Base-by-base conservation (phyloP, 2,797 vertebrate species). In the Helarctos malayanus region DNA sequence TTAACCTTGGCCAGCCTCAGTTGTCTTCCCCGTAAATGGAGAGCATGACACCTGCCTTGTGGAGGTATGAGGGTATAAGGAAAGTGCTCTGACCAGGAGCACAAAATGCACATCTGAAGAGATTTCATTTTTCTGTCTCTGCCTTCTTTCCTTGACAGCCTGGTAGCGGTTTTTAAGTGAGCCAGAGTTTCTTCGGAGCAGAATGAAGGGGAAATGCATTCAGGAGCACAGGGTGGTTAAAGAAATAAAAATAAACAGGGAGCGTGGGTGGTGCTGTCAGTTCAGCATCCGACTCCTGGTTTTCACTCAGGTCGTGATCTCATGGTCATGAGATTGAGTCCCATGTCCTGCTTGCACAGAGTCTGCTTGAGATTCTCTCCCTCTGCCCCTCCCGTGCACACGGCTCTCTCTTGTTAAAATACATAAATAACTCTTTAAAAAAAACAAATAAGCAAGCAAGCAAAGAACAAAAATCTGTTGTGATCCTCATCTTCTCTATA, bases 281-380 rank as follows among this genome's bases (percentile, higher is more conserved):
- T 68, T 68, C 35, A 68, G n/a, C 1, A 1, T 35, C n/a, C n/a
- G 9, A 68, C n/a, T 35, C 65, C n/a, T 35, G n/a, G 11, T 21
- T 68, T 38, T 3, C 4, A 10, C n/a, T 68, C 18, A 21, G 65
- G 65, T 38, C 9, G 10, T 35, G 65, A 68, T 68, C 65, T 35
- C 4, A 21, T 19, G 18, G n/a, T 68, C n/a, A 2, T 21, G 18
- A 21, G n/a, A 38, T 68, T 3, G n/a, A 68, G 65, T 68, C n/a
- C 65, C 4, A 1, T 0, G 2, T 35, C n/a, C 0, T 0, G 65
- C 65, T 63, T 29, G 59, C 6, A 1, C 6, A 14, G 57, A 25
- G 13, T 63, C 61, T 32, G 61, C 29, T 15, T 63, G 12, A 14
- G 59, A 13, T 29, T 61, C 59, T 61, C 61, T 63, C 29, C 13